Percentiles rank a stretch among this genome's conserved stretches.
Conservation (phyloP, 2,888 invertebrate genomes). For the Torymus tubicola region DNA sequence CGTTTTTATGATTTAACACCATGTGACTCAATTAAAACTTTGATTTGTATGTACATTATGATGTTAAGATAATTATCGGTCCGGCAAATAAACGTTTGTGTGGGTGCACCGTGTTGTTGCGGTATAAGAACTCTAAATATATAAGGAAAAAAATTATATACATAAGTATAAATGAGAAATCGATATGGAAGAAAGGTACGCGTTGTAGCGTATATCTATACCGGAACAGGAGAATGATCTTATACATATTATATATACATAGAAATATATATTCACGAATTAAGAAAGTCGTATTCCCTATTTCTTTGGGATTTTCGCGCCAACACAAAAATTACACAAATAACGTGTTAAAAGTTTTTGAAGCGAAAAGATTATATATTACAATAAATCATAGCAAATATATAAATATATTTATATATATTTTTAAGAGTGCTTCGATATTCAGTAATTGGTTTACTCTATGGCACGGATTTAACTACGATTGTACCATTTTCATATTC, state of each 20-base stretch:
- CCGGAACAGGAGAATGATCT: conserved; percentile 31
- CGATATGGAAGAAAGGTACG: conserved; percentile 44
- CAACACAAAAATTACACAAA: neutral
- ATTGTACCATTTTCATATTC: conserved; percentile 36
- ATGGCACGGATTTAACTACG: conserved; percentile 39
- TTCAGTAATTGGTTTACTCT: conserved; percentile 12
- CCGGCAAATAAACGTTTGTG: conserved; percentile 5
- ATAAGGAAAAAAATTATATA: conserved; percentile 48
- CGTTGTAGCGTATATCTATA: conserved; percentile 50
- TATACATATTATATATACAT: conserved; percentile 45
- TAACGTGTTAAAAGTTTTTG: conserved; percentile 33
- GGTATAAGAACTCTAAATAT: conserved; percentile 27
- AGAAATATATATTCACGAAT: conserved; percentile 13
- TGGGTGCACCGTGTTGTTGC: conserved; percentile 4
- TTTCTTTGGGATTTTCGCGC: conserved; percentile 22
- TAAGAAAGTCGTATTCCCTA: conserved; percentile 14
- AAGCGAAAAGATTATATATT: conserved; percentile 42
- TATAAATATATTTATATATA: conserved; percentile 65
- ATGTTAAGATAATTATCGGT: conserved; percentile 3
- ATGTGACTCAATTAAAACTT: conserved; percentile 1
- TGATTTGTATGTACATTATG: conserved; percentile 38
- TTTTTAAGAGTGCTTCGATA: conserved; percentile 60
- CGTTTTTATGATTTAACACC: neutral
- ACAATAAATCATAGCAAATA: conserved; percentile 60
- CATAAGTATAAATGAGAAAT: conserved; percentile 41